Conservation (phyloP, 2,113 vertebrate species). For the Paratilapia polleni region DNA sequence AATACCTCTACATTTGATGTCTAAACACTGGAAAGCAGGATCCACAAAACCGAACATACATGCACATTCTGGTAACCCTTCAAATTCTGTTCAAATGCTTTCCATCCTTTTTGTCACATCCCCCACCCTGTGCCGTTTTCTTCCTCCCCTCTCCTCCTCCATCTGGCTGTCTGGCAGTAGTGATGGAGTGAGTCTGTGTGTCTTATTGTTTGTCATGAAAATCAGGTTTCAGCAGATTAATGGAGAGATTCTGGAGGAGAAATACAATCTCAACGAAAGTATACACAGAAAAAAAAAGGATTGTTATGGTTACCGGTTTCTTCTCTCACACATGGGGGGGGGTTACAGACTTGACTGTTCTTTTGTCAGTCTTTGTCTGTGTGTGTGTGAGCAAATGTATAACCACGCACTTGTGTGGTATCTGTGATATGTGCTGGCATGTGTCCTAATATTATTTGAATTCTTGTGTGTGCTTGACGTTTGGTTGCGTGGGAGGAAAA, state of each 20-base stretch:
- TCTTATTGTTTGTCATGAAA: conserved; percentile 60
- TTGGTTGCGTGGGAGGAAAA: conserved; percentile 24
- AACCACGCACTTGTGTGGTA: background rate
- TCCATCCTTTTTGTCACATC: background rate
- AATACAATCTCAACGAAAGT: conserved; percentile 52
- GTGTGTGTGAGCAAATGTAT: background rate
- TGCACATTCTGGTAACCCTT: background rate
- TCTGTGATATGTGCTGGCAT: conserved; percentile 27
- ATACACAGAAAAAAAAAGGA: conserved; percentile 27
- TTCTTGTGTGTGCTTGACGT: conserved; percentile 23
- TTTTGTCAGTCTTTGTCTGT: conserved; percentile 1
- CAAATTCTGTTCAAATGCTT: conserved; percentile 1
- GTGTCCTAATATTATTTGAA: conserved; percentile 29
- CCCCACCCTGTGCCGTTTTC: background rate
- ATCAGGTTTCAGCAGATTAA: conserved; percentile 59
- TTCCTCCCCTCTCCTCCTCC: background rate
- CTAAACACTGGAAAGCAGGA: background rate
- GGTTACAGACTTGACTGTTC: conserved; percentile 7
- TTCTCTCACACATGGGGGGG: conserved; percentile 16
- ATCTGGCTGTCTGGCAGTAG: conserved; percentile 25
- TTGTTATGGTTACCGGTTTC: conserved; percentile 24
- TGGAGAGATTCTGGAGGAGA: conserved; percentile 44
- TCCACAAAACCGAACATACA: background rate
- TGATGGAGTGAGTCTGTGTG: conserved; percentile 41
- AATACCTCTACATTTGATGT: background rate